Evolutionary conservation across 2,888 invertebrate species (phyloP), one percentile per base, ranked within the genome.

Genomic region (Philereme vetulata): DNA sequence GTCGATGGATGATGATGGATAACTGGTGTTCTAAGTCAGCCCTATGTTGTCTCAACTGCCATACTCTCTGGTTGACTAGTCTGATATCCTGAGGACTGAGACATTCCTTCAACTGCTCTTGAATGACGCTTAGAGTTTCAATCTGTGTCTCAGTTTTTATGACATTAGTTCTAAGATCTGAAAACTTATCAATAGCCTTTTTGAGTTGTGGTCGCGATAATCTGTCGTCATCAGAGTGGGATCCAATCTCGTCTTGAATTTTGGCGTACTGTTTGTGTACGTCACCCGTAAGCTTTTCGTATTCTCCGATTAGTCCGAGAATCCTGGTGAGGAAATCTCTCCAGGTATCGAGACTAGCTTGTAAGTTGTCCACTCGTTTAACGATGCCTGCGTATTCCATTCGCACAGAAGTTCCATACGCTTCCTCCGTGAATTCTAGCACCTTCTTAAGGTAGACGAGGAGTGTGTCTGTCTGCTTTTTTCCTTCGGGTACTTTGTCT

Each of bases 31-130:
- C 96, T 3, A 97, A 84, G 71, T 97, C 97, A 0, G 95, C 95
- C 68, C 97, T 95, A 72, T 96, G 96, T 77, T 97, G 97, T 84
- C 94, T 93, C 54, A 97, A 83, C 62, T 97, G 93, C 94, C 96
- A 96, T 65, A 95, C 93, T 67, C 94, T 94, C 79, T 97, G 97
- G 70, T 95, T 95, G 50, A 97, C 94, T 9, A 95, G 92, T 79
- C 97, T 96, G 85, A 97, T 95, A 76, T 98, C 97, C 49, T 95
- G 94, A 0, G 97, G 96, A 80, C 96, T 96, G 4, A 97, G 93
- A 72, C 96, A 96, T 78, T 97, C 97, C 74, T 97, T 96, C 4
- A 98, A 88, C 82, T 97, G 95, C 80, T 97, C 97, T 72, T 96
- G 95, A 36, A 95, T 94, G 0, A 95, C 94, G 46, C 95, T 95